Percentiles rank a stretch among this genome's conserved stretches.
Evolutionary conservation across 2,113 vertebrate genomes (phyloP).

Genomic region (Osmerus eperlanus): DNA sequence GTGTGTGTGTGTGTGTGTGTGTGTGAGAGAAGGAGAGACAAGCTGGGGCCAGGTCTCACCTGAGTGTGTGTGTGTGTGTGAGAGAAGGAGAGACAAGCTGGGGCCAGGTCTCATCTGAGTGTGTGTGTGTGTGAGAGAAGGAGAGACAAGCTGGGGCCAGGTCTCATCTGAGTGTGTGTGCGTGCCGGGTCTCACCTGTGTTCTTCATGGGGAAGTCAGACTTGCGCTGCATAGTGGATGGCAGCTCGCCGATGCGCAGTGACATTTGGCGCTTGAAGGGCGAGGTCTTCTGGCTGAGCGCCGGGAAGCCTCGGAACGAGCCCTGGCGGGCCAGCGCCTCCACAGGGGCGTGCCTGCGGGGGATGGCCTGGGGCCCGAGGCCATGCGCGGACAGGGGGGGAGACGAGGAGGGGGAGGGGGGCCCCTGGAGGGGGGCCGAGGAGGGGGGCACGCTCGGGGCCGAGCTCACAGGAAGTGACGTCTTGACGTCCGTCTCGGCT

Average conservation of each 20-base stretch:
- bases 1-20: no score
- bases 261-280: slow-evolving; percentile 96
- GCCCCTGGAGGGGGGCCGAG: slow-evolving; percentile 60
- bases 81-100: no score
- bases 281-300: slow-evolving; percentile 95
- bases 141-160: no score
- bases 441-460: slow-evolving; percentile 47
- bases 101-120: no score
- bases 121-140: background rate
- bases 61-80: no score
- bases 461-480: slow-evolving; percentile 24
- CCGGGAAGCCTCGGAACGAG: slow-evolving; percentile 95
- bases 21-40: no score
- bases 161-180: background rate
- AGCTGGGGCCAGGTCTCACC: no score
- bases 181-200: slow-evolving; percentile 72
- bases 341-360: slow-evolving; percentile 89
- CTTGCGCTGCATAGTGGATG: slow-evolving; percentile 95
- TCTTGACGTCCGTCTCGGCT: slow-evolving; percentile 80
- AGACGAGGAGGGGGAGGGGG: slow-evolving; percentile 78
- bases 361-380: slow-evolving; percentile 82
- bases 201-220: slow-evolving; percentile 93
- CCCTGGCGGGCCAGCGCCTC: slow-evolving; percentile 94
- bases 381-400: slow-evolving; percentile 77
- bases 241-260: slow-evolving; percentile 93